Conservation (phyloP, 2,888 invertebrate genomes). For the Drosophila mettleri region DNA sequence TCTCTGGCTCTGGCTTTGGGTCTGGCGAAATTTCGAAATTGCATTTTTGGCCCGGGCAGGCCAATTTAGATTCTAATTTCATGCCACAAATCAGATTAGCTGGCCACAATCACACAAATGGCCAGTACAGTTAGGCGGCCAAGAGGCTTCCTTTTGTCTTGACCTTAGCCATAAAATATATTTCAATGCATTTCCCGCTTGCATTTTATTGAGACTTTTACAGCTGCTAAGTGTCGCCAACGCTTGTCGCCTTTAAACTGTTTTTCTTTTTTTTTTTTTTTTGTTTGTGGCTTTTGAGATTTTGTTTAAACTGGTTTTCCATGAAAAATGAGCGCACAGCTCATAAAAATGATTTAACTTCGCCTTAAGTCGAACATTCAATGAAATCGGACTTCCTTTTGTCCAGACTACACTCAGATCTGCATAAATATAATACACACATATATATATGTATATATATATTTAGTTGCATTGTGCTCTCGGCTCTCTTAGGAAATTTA, state of each 20-base stretch:
- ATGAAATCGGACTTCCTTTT: slow-evolving; percentile 32
- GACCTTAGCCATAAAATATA: slow-evolving; percentile 56
- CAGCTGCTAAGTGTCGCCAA: slow-evolving; percentile 75
- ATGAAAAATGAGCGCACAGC: slow-evolving; percentile 40
- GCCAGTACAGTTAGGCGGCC: slow-evolving; percentile 56
- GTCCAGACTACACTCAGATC: slow-evolving; percentile 17
- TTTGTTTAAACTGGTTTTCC: slow-evolving; percentile 51
- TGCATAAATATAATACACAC: slow-evolving; percentile 24
- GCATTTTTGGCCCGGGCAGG: slow-evolving; percentile 46
- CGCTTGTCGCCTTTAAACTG: slow-evolving; percentile 61
- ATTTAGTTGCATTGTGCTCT: neutral
- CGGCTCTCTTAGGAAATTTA: slow-evolving; percentile 21
- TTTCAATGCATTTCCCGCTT: slow-evolving; percentile 11
- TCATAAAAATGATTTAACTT: slow-evolving; percentile 58
- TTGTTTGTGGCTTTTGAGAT: no score
- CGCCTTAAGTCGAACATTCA: slow-evolving; percentile 16
- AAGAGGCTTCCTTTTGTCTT: slow-evolving; percentile 23
- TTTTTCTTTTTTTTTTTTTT: slow-evolving; percentile 48
- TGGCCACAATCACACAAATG: slow-evolving; percentile 53
- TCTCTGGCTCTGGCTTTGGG: no score
- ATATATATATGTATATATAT: no score
- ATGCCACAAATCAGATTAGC: slow-evolving; percentile 75
- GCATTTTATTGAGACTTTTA: slow-evolving; percentile 34
- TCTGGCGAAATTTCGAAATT: slow-evolving; percentile 44
- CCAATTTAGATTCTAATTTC: slow-evolving; percentile 79